Evolutionary conservation across 2,888 invertebrate genomes (phyloP).

Genomic region (Plusia festucae): DNA sequence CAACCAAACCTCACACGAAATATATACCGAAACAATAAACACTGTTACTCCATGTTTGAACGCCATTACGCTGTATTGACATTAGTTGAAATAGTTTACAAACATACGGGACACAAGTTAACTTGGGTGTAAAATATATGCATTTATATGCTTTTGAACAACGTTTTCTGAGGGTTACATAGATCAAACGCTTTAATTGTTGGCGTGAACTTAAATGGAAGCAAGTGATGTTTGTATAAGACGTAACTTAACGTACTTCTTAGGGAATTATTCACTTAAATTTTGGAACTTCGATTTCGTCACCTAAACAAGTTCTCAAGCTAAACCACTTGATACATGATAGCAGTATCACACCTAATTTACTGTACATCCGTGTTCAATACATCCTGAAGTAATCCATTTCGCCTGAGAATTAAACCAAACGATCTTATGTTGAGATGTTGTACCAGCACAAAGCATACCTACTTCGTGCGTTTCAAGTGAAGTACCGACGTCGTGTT

Average conservation of each 20-base stretch:
- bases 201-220: not conserved
- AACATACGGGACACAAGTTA: constrained; percentile 39
- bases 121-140: constrained; percentile 44
- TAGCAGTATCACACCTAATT: not conserved
- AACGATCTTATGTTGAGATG: constrained; percentile 1
- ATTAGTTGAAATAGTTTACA: constrained; percentile 60
- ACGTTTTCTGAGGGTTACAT: not conserved
- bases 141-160: constrained; percentile 19
- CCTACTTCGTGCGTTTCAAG: not conserved
- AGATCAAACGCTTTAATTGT: constrained; percentile 1
- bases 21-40: constrained; percentile 58
- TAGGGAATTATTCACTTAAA: too few species aligned
- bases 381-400: not conserved
- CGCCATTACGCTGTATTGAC: constrained; percentile 63
- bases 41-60: constrained; percentile 62
- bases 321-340: not conserved
- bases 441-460: not conserved
- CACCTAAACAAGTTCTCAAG: not conserved
- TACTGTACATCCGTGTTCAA: not conserved
- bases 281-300: too few species aligned
- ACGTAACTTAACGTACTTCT: too few species aligned
- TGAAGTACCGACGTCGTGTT: not conserved
- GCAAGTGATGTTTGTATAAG: not conserved
- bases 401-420: constrained; percentile 4
- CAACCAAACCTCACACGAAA: constrained; percentile 39